Conservation (phyloP, 2,113 vertebrate genomes). For the Sander vitreus region DNA sequence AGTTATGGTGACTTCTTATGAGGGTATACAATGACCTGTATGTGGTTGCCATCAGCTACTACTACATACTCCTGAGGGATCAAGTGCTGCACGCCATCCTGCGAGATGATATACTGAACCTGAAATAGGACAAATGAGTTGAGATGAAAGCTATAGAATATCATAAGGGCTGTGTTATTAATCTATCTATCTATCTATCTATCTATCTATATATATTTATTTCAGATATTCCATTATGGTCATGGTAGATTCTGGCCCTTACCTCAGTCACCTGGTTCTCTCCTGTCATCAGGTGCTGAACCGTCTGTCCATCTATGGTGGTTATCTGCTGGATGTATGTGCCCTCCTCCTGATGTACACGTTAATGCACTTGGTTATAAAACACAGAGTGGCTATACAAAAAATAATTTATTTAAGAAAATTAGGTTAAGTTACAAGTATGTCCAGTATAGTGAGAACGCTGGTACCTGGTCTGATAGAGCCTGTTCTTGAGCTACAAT, state of each 20-base stretch:
- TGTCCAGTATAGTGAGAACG: not conserved
- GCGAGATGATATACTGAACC: constrained; percentile 98
- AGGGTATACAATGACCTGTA: constrained; percentile 87
- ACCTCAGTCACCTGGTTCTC: constrained; percentile 92
- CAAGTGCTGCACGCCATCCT: constrained; percentile 93
- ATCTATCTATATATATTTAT: not conserved
- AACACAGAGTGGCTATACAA: not conserved
- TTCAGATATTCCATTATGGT: not conserved
- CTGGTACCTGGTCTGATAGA: constrained; percentile 87
- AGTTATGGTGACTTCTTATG: not conserved
- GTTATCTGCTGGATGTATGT: constrained; percentile 97
- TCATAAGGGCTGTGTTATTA: too few species aligned
- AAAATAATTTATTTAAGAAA: not conserved
- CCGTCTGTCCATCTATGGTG: constrained; percentile 93
- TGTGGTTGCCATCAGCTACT: constrained; percentile 93
- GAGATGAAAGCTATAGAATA: not conserved
- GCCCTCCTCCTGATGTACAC: constrained; percentile 89
- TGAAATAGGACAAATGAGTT: constrained; percentile 63
- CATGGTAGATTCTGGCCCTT: not conserved
- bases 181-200: not conserved
- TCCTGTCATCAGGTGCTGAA: constrained; percentile 94
- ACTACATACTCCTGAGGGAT: constrained; percentile 97
- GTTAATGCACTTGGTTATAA: not conserved
- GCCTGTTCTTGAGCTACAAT: constrained; percentile 93
- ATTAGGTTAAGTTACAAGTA: not conserved